Evolutionary conservation across 2,888 invertebrate species (phyloP).

Genomic region (Laothoe populi): DNA sequence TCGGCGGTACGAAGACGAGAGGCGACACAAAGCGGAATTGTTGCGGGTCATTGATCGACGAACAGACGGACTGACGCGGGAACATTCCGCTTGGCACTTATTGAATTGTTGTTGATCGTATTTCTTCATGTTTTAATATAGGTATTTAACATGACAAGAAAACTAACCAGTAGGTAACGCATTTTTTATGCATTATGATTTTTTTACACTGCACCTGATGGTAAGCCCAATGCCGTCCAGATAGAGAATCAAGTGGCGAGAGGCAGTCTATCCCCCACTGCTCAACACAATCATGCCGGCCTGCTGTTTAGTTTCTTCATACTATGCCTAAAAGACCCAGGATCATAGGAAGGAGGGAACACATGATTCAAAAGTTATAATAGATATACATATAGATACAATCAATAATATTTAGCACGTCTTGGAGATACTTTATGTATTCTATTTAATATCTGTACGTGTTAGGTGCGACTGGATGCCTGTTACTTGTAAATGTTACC

Average conservation of each 20-base stretch:
- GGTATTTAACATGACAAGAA: not conserved
- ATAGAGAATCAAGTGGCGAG: too few relatives aligned
- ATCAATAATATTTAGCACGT: too few relatives aligned
- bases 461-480: not conserved
- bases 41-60: conserved; percentile 56
- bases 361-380: too few relatives aligned
- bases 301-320: too few relatives aligned
- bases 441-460: not conserved
- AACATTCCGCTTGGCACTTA: conserved; percentile 38
- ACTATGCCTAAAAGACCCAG: too few relatives aligned
- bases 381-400: not conserved
- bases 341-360: too few relatives aligned
- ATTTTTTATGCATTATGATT: not conserved
- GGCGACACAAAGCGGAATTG: conserved; percentile 53
- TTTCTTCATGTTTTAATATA: not conserved
- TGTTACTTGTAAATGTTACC: conserved; percentile 6
- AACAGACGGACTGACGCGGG: conserved; percentile 42
- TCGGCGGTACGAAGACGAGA: conserved; percentile 10
- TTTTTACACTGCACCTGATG: too few relatives aligned
- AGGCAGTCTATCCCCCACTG: too few relatives aligned
- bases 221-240: too few relatives aligned
- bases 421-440: too few relatives aligned
- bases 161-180: not conserved
- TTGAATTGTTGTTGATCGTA: conserved; percentile 29
- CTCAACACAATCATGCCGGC: too few relatives aligned